Evolutionary conservation across 2,888 invertebrate genomes (phyloP), one percentile per base, ranked within the genome.

Genomic region (Drosophila kanekoi): DNA sequence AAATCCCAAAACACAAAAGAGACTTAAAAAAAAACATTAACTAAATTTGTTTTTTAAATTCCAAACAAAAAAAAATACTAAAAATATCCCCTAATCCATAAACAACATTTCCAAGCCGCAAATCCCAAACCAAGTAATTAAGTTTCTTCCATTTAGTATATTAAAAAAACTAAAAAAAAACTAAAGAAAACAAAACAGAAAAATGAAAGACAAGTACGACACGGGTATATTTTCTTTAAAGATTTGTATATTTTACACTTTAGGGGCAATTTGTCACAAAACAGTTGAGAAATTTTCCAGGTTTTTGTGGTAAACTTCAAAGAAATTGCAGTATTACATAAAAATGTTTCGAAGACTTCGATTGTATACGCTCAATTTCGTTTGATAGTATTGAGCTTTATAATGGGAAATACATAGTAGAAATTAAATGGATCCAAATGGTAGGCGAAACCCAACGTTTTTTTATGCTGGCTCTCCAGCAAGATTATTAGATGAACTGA

Each of bases 191-290:
- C 10, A 18, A 13, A 13, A 49, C 3, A 53, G 10, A 49, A 65
- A 65, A 52, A 52, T 40, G 40, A 45, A 47, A 54, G 71, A 72
- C 37, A 32, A 38, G 45, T 73, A 77, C 51, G 51, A 85, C 79
- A 83, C 83, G 87, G 84, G 87, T 85, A 85, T 82, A 82, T 85
- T 80, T 82, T 83, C 63, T 62, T 82, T 78, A 67, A 68, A 63
- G 48, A 67, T 77, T 75, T 77, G 53, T 82, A 85, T 80, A 80
- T 72, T 85, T 86, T 85, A 78, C 78, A 82, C 64, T 63, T 60
- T 69, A 81, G 62, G 65, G 77, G 48, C 60, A 58, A 64, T 41
- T 71, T 60, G 60, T 67, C 51, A 53, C 32, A 48, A 45, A 32
- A 63, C 28, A 48, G 40, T 41, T 32, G 53, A 62, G 35, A 60